Conservation (phyloP, 2,797 vertebrate species). For the Ataeniobius toweri region DNA sequence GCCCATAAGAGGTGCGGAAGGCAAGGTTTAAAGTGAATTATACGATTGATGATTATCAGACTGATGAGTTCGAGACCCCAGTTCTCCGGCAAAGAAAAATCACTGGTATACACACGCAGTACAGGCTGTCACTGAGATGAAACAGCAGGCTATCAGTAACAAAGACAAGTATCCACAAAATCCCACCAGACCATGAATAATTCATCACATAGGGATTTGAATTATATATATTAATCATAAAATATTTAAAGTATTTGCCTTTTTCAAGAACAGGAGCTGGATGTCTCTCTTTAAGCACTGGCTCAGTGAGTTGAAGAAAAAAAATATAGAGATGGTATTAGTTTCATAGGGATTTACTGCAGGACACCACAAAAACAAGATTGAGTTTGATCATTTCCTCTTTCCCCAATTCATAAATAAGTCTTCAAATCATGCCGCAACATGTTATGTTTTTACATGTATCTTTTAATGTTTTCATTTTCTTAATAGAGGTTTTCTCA, state of each 20-base stretch:
- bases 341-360: conserved; percentile 23
- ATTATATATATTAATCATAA: conserved; percentile 78
- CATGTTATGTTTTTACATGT: background rate
- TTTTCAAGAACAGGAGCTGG: conserved; percentile 57
- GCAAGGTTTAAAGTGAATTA: background rate
- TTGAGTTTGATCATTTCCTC: conserved; percentile 16
- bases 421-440: conserved; percentile 12
- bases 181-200: conserved; percentile 73
- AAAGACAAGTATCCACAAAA: conserved; percentile 78
- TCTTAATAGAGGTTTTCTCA: background rate
- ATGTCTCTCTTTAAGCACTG: conserved; percentile 48
- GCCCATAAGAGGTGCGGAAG: background rate
- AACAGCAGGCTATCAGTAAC: conserved; percentile 67
- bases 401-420: background rate
- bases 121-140: conserved; percentile 32
- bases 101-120: conserved; percentile 9
- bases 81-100: conserved; percentile 9
- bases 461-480: background rate
- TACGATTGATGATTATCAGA: conserved; percentile 1
- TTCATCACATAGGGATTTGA: conserved; percentile 73
- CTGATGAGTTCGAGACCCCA: conserved; percentile 19
- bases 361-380: conserved; percentile 25
- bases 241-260: conserved; percentile 78
- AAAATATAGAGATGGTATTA: conserved; percentile 29
- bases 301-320: conserved; percentile 17